Conservation (phyloP, 1,140 invertebrate species). For the Amyelois transitella region DNA sequence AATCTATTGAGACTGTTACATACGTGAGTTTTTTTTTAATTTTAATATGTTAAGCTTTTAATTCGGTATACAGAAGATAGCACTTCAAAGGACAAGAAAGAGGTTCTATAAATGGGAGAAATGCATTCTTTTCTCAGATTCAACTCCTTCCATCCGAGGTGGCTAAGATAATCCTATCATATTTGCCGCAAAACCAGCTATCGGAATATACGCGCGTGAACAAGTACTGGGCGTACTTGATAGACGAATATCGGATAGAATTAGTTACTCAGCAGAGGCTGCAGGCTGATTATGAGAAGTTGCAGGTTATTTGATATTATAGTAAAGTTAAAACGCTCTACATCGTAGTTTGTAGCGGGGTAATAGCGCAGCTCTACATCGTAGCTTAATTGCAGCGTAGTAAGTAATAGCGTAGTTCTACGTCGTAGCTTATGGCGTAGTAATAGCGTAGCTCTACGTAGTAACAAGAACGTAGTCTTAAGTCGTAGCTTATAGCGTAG, state of each 20-base stretch:
- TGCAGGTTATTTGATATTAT: conserved; percentile 32
- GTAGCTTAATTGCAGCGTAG: too few species aligned
- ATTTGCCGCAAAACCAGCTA: conserved; percentile 36
- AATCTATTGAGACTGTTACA: conserved; percentile 47
- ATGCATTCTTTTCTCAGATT: conserved; percentile 26
- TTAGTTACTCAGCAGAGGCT: conserved; percentile 37
- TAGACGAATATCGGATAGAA: conserved; percentile 50
- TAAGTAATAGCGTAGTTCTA: too few species aligned
- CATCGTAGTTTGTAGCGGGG: too few species aligned
- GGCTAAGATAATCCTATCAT: conserved; percentile 41
- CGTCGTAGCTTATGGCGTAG: too few species aligned
- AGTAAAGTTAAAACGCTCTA: too few species aligned
- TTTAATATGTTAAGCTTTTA: not conserved
- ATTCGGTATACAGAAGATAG: too few species aligned
- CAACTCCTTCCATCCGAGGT: conserved; percentile 48
- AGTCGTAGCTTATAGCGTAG: too few species aligned
- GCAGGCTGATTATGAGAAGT: conserved; percentile 37
- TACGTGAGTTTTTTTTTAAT: conserved; percentile 28
- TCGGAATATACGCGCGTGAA: conserved; percentile 49
- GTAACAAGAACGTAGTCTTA: too few species aligned
- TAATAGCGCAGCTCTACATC: too few species aligned
- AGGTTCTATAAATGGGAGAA: too few species aligned
- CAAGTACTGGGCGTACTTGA: conserved; percentile 55
- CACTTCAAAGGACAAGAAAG: too few species aligned
- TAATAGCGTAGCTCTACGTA: too few species aligned